Conservation (phyloP, 2,888 invertebrate genomes). For the Tholera decimalis region DNA sequence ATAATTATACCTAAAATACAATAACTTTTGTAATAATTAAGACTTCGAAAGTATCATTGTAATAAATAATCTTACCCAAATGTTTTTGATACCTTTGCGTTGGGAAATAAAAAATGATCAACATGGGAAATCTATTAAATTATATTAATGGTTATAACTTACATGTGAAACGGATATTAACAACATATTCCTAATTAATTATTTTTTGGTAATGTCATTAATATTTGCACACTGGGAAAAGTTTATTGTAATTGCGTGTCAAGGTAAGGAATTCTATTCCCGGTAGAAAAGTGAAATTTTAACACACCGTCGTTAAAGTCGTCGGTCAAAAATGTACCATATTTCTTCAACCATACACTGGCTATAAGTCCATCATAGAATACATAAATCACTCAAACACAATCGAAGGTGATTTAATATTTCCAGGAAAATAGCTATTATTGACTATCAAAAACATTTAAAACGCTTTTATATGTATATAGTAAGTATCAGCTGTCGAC, state of each 20-base stretch:
- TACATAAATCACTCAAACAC: not conserved
- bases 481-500: slow-evolving; percentile 22
- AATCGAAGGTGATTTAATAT: too few relatives aligned
- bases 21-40: not conserved
- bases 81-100: slow-evolving; percentile 5
- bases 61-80: slow-evolving; percentile 6
- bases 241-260: slow-evolving; percentile 55
- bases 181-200: slow-evolving; percentile 28
- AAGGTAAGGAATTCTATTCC: slow-evolving; percentile 55
- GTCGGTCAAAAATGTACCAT: not conserved
- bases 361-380: not conserved
- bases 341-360: too few relatives aligned
- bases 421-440: not conserved
- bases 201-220: slow-evolving; percentile 52
- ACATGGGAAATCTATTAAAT: slow-evolving; percentile 46
- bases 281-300: slow-evolving; percentile 41
- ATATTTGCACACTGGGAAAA: slow-evolving; percentile 52
- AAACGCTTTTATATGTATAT: slow-evolving; percentile 13
- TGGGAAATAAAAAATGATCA: slow-evolving; percentile 34
- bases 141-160: slow-evolving; percentile 25
- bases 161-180: slow-evolving; percentile 45
- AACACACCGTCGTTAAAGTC: not conserved
- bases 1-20: not conserved
- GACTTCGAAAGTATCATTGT: not conserved
- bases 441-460: slow-evolving; percentile 6